These are phyloP conservation scores for Merluccius polli DNA, from an alignment of 2,797 vertebrate genomes.

Conservation along the genomic window DNA sequence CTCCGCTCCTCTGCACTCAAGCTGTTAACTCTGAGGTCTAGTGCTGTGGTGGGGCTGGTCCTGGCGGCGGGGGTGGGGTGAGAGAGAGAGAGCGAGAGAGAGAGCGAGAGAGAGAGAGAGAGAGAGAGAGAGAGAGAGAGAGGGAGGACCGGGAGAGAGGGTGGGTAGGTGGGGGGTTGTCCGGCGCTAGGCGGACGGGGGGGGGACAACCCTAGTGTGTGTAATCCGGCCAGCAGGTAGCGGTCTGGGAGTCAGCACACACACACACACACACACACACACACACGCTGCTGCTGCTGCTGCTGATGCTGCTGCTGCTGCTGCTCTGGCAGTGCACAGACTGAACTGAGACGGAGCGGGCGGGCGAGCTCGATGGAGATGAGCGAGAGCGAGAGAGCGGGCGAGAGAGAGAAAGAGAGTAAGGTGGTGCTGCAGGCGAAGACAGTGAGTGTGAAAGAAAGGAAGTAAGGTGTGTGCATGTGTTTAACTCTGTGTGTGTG, in stretches of 20 bases:
- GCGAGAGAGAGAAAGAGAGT: neutral
- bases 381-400: conserved; percentile 2
- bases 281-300: too few species aligned
- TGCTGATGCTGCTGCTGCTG: too few species aligned
- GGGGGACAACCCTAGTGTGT: too few species aligned
- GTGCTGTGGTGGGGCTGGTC: conserved; percentile 32
- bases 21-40: too few species aligned
- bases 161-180: neutral
- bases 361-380: neutral
- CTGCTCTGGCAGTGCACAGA: too few species aligned
- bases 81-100: conserved; percentile 18
- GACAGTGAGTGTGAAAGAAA: conserved; percentile 30
- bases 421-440: conserved; percentile 16
- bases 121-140: conserved; percentile 8
- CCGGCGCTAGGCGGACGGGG: too few species aligned
- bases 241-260: too few species aligned
- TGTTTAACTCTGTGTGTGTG: conserved; percentile 17
- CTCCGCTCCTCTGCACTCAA: too few species aligned
- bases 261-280: too few species aligned
- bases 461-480: conserved; percentile 3
- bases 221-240: too few species aligned
- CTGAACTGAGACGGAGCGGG: conserved; percentile 5
- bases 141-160: neutral
- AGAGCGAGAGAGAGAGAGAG: conserved; percentile 20
- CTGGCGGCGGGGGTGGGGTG: conserved; percentile 31